A percentile compares a stretch with the other conserved stretches of the same genome.
Conservation (phyloP, 2,888 invertebrate species). For the Drosophila kanekoi region DNA sequence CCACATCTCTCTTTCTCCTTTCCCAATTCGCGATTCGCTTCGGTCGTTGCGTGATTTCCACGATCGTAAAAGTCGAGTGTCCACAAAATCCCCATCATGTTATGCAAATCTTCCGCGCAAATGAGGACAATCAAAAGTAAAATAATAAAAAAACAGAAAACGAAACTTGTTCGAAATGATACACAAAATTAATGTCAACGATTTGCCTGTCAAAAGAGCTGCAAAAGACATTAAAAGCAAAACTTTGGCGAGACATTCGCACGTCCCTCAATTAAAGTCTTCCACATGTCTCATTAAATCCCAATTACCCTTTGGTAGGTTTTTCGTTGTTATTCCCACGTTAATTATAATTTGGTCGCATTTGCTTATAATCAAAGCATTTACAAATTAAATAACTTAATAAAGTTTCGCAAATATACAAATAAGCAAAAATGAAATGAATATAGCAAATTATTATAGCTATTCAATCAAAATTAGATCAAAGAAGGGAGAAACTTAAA, state of each 20-base stretch:
- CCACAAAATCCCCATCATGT: slow-evolving; percentile 30
- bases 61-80: slow-evolving; percentile 34
- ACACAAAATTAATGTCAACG: slow-evolving; percentile 20
- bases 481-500: no score
- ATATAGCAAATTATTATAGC: no score
- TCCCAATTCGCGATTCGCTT: slow-evolving; percentile 3
- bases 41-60: slow-evolving; percentile 18
- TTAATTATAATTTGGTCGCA: not conserved
- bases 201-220: slow-evolving; percentile 6
- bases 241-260: not conserved
- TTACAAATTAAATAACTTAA: no score
- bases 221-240: not conserved
- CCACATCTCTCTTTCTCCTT: slow-evolving; percentile 27
- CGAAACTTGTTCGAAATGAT: slow-evolving; percentile 30
- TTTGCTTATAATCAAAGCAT: not conserved
- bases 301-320: not conserved
- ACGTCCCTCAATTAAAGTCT: not conserved
- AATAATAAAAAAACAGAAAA: slow-evolving; percentile 31
- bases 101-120: slow-evolving; percentile 38
- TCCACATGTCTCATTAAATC: not conserved
- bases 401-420: no score
- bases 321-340: not conserved
- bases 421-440: no score
- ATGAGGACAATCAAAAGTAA: slow-evolving; percentile 22
- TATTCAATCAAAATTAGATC: no score